Conservation (phyloP, 2,797 vertebrate species). For the Crenuchus spilurus region DNA sequence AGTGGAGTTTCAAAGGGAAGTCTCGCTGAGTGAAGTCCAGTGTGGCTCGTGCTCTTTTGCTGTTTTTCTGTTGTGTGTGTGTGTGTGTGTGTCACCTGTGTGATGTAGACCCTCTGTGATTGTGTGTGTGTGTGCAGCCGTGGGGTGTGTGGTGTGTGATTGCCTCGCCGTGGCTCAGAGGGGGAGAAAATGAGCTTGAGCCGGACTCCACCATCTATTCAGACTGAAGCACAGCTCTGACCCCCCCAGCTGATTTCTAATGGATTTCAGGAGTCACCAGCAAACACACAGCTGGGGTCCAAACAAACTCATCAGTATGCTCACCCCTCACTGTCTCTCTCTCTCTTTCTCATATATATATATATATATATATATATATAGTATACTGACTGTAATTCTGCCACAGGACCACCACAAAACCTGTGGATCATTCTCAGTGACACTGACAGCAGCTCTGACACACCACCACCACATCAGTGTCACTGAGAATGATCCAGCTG, state of each 20-base stretch:
- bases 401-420: no score
- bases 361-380: no score
- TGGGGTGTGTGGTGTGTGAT: slow-evolving; percentile 76
- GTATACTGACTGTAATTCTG: background rate
- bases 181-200: slow-evolving; percentile 81
- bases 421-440: no score
- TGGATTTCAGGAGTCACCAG: slow-evolving; percentile 79
- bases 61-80: slow-evolving; percentile 20
- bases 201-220: slow-evolving; percentile 68
- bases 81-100: slow-evolving; percentile 19
- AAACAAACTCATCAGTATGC: slow-evolving; percentile 80
- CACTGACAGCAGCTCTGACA: no score
- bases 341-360: slow-evolving; percentile 29
- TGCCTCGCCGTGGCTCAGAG: slow-evolving; percentile 71
- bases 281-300: slow-evolving; percentile 82
- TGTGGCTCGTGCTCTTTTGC: background rate
- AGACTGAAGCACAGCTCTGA: slow-evolving; percentile 73
- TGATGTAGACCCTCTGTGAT: slow-evolving; percentile 68
- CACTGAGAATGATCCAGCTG: no score
- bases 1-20: background rate
- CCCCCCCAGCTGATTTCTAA: slow-evolving; percentile 81
- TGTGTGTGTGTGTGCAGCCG: slow-evolving; percentile 67
- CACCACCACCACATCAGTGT: no score
- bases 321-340: slow-evolving; percentile 65
- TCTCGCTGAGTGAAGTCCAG: background rate